A percentile compares a stretch with the other conserved stretches of the same genome.
Evolutionary conservation across 1,140 invertebrate species (phyloP).

Genomic region (Drosophila suzukii): DNA sequence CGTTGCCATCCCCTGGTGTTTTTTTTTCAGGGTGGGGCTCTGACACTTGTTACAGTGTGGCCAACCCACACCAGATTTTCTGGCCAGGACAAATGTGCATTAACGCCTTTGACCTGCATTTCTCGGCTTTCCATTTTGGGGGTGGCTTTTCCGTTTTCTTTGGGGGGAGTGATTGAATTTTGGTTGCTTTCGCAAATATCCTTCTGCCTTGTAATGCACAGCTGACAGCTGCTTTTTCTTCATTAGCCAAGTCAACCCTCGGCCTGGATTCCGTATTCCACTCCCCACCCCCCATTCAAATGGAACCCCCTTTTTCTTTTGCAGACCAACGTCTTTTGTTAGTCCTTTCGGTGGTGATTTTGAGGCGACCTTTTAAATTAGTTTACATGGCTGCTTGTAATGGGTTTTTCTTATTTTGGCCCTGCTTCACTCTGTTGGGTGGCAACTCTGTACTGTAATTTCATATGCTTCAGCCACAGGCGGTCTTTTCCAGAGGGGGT

Average conservation of each 20-base stretch:
- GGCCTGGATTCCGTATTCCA: not conserved
- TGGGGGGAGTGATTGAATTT: slow-evolving; percentile 49
- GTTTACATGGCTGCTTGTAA: slow-evolving; percentile 82
- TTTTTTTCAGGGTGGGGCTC: slow-evolving; percentile 20
- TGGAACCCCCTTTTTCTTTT: not conserved
- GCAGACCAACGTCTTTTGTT: slow-evolving; percentile 57
- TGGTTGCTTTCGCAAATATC: slow-evolving; percentile 49
- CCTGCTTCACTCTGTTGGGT: slow-evolving; percentile 19
- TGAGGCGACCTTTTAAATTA: slow-evolving; percentile 82
- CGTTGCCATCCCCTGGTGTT: slow-evolving; percentile 47
- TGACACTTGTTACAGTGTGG: slow-evolving; percentile 73
- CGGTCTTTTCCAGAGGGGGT: slow-evolving; percentile 34
- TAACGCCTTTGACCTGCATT: slow-evolving; percentile 81
- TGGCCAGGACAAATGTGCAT: slow-evolving; percentile 72
- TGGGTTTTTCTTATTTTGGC: slow-evolving; percentile 49
- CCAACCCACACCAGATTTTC: slow-evolving; percentile 15
- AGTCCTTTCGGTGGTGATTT: slow-evolving; percentile 72
- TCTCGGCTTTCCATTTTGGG: slow-evolving; percentile 21
- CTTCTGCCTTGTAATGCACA: slow-evolving; percentile 74
- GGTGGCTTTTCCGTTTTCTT: slow-evolving; percentile 22
- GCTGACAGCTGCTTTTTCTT: slow-evolving; percentile 82
- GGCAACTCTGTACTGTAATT: slow-evolving; percentile 52
- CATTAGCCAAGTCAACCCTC: slow-evolving; percentile 80
- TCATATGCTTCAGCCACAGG: slow-evolving; percentile 75
- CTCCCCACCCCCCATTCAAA: slow-evolving; percentile 7